A percentile compares a stretch with the other conserved stretches of the same genome.
These are phyloP conservation scores for Hyaena hyaena DNA, from an alignment of 2,113 vertebrate genomes.

Conservation along the genomic window DNA sequence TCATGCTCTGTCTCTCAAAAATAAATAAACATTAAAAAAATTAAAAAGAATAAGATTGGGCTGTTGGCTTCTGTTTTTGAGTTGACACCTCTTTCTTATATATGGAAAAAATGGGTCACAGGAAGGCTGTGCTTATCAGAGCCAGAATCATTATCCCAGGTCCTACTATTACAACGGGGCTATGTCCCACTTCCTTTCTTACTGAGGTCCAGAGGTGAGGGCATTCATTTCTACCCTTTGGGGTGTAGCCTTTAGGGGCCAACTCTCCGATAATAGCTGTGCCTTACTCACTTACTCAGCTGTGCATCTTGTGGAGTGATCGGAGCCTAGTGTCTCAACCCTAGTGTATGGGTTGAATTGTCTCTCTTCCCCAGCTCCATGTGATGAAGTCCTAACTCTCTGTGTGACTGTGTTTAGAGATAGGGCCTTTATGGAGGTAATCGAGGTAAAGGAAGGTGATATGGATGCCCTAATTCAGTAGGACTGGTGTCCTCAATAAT, in stretches of 20 bases:
- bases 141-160: not conserved
- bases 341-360: not conserved
- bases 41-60: too few relatives aligned
- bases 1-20: too few relatives aligned
- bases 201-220: not conserved
- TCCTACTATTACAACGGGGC: not conserved
- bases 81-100: not conserved
- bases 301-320: not conserved
- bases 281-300: not conserved
- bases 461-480: not conserved
- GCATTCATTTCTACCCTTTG: not conserved
- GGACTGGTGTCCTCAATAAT: not conserved
- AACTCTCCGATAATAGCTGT: not conserved
- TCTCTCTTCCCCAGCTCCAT: not conserved
- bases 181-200: not conserved
- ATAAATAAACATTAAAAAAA: too few relatives aligned
- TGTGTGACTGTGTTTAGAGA: not conserved
- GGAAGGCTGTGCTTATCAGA: not conserved
- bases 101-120: not conserved
- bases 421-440: not conserved
- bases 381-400: not conserved
- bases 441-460: not conserved
- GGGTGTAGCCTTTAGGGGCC: not conserved
- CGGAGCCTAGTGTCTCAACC: not conserved
- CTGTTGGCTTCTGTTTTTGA: not conserved